Evolutionary conservation across 2,113 vertebrate genomes (phyloP).

Genomic region (Neomonachus schauinslandi): DNA sequence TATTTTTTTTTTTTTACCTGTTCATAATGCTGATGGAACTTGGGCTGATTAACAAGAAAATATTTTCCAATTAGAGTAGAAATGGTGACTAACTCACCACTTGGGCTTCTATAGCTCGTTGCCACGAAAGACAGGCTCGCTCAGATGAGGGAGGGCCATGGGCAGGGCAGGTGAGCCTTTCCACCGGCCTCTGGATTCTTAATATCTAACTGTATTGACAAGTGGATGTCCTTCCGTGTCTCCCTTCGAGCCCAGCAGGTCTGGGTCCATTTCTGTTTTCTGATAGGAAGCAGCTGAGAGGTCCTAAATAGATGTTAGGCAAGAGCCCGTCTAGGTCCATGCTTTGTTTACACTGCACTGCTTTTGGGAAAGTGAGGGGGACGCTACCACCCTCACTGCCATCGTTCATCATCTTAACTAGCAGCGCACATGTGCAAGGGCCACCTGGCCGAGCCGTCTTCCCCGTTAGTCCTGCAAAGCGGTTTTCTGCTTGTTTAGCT

Average conservation of each 20-base stretch:
- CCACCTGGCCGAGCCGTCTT: neutral
- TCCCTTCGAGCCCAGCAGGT: neutral
- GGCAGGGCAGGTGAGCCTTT: neutral
- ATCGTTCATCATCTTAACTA: neutral
- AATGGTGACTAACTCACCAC: neutral
- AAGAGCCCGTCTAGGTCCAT: neutral
- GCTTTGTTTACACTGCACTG: no score
- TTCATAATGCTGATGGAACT: conserved; percentile 21
- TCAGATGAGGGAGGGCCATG: neutral
- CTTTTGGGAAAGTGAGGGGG: neutral
- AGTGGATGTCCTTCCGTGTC: neutral
- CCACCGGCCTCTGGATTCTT: neutral
- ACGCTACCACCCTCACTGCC: neutral
- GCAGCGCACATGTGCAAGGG: neutral
- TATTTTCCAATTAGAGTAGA: conserved; percentile 32
- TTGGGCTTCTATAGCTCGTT: neutral
- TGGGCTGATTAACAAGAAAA: conserved; percentile 33
- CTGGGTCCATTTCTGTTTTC: conserved; percentile 19
- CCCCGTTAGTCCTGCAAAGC: neutral
- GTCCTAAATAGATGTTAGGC: neutral
- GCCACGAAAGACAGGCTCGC: neutral
- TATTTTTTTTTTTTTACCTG: neutral
- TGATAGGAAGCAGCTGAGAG: neutral
- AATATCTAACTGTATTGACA: neutral
- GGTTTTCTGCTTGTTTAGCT: neutral